Percentiles rank a stretch among this genome's conserved stretches.
Conservation (phyloP, 1,140 invertebrate species). For the Hermetia illucens region DNA sequence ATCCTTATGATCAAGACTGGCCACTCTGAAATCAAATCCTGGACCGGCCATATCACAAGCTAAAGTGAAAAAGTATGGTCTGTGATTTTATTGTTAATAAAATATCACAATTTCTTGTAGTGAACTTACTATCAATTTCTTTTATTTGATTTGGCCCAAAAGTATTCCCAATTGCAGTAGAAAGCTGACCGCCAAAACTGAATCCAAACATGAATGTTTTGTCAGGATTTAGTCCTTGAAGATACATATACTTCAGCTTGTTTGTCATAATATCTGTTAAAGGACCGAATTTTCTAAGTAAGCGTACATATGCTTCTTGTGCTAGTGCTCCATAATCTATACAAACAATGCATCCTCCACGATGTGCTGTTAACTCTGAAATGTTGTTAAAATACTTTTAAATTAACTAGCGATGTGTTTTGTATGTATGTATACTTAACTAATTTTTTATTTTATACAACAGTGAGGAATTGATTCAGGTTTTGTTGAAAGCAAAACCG, state of each 20-base stretch:
- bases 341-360: conserved; percentile 6
- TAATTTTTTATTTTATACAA: too few species aligned
- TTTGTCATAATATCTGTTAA: not conserved
- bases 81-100: not conserved
- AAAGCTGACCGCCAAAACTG: conserved; percentile 5
- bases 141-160: conserved; percentile 1
- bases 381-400: too few species aligned
- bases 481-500: too few species aligned
- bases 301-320: not conserved
- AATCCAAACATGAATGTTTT: conserved; percentile 6
- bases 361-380: conserved; percentile 4
- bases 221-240: conserved; percentile 1
- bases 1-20: not conserved
- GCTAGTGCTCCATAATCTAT: conserved; percentile 3
- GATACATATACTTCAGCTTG: not conserved
- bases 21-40: conserved; percentile 1
- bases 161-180: not conserved
- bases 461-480: too few species aligned
- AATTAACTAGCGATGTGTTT: too few species aligned
- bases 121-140: conserved; percentile 6
- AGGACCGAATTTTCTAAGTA: conserved; percentile 3
- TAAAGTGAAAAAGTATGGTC: not conserved
- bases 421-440: too few species aligned
- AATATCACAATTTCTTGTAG: too few species aligned
- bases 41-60: conserved; percentile 8